These are phyloP conservation scores for Parapsyche elsis DNA, from an alignment of 1,140 invertebrate genomes.

Conservation along the genomic window DNA sequence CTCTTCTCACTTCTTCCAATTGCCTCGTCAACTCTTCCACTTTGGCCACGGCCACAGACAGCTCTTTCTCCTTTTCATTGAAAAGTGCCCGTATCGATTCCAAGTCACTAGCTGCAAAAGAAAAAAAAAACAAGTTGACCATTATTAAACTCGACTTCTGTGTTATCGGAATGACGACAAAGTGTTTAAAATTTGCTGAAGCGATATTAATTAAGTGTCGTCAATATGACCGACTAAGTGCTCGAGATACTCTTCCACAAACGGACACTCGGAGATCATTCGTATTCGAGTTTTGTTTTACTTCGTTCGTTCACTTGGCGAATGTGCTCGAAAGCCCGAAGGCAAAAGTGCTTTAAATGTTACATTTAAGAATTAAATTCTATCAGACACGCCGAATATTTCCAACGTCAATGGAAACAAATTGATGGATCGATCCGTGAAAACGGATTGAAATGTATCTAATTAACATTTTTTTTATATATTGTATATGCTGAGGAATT, in stretches of 20 bases:
- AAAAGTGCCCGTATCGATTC: constrained; percentile 95
- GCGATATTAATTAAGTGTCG: too few relatives aligned
- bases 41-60: constrained; percentile 93
- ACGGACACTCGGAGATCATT: too few relatives aligned
- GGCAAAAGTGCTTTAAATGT: background rate
- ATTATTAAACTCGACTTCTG: background rate
- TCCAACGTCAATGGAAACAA: background rate
- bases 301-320: too few relatives aligned
- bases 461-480: too few relatives aligned
- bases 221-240: too few relatives aligned
- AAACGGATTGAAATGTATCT: background rate
- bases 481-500: too few relatives aligned
- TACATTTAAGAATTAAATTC: background rate
- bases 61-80: constrained; percentile 97
- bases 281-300: too few relatives aligned
- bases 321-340: too few relatives aligned
- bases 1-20: constrained; percentile 86
- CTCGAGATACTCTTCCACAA: too few relatives aligned
- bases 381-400: background rate
- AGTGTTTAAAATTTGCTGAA: too few relatives aligned
- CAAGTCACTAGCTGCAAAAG: constrained; percentile 85
- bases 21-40: constrained; percentile 95
- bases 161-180: too few relatives aligned
- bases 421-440: constrained; percentile 10
- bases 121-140: constrained; percentile 31